Evolutionary conservation across 2,113 vertebrate species (phyloP), one percentile per base, ranked within the genome.

Genomic region (Elgaria multicarinata): DNA sequence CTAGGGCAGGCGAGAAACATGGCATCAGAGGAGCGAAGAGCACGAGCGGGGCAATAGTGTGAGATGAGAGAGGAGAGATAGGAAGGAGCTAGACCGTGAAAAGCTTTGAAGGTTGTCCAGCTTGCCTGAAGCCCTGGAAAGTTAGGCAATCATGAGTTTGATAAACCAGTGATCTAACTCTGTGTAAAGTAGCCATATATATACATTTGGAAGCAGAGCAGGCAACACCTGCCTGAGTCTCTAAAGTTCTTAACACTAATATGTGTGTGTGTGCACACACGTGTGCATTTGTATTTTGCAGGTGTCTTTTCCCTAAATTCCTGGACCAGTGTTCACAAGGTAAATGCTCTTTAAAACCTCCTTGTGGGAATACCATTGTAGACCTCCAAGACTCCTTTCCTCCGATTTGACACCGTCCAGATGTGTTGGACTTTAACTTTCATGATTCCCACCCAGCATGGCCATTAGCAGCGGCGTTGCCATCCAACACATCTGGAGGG

Each of bases 291-390:
- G 92, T 20, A 39, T 8, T 90, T 91, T 82, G 33, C 67, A 99
- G 99, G 94, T 98, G 98, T 89, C 96, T 98, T 75, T 99, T 99
- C 66, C 99, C 99, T 16, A 99, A 99, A 93, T 98, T 98, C 93
- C 94, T 99, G 97, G 99, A 99, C 95, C 99, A 99, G 93, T 99
- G 98, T 94, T 98, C 98, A 26, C 98, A 99, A 97, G 99, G 99
- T 99, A 96, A 1, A 71, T 74, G 8, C 71, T 3, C 39, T 78
- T 89, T 85, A 50, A 92, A 94, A 94, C 3, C 88, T 33, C 10
- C 84, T 92, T 55, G 10, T 26, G 10, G 24, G 26, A 18, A 75
- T 28, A 13, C 46, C 28, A 13, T 8, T 3, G 26, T 42, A 44
- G 2, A 4, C 14, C 33, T 20, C 53, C n/a, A 20, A 9, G 46